Conservation (phyloP, 2,888 invertebrate species). For the Drosophila tripunctata region DNA sequence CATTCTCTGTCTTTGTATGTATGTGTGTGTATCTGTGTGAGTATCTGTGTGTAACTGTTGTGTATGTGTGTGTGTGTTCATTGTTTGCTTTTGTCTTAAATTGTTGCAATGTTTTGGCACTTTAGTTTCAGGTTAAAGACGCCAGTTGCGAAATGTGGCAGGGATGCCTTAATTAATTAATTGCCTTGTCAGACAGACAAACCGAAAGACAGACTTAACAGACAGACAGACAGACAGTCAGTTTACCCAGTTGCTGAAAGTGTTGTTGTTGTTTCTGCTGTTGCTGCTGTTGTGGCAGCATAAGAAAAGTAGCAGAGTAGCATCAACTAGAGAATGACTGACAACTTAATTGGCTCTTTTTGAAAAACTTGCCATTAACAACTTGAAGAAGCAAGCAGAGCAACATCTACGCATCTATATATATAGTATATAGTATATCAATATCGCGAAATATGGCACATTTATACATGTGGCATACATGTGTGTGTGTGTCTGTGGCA, state of each 20-base stretch:
- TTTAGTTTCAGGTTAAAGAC: conserved; percentile 29
- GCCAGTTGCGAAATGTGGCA: conserved; percentile 40
- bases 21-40: neutral
- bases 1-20: neutral
- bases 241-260: conserved; percentile 22
- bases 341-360: conserved; percentile 82
- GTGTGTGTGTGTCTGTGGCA: conserved; percentile 3
- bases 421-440: neutral
- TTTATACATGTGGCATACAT: neutral
- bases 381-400: conserved; percentile 40
- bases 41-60: neutral
- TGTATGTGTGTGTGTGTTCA: neutral
- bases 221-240: conserved; percentile 15
- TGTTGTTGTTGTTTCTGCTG: conserved; percentile 17
- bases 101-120: conserved; percentile 55
- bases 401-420: conserved; percentile 1
- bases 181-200: conserved; percentile 48
- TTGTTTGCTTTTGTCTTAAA: conserved; percentile 48
- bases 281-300: conserved; percentile 6
- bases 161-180: conserved; percentile 68
- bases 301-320: conserved; percentile 19
- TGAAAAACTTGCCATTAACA: conserved; percentile 74
- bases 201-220: neutral
- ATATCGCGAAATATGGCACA: conserved; percentile 4
- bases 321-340: conserved; percentile 73